Evolutionary conservation across 2,888 invertebrate genomes (phyloP).

Genomic region (Chromoteleia sp.): DNA sequence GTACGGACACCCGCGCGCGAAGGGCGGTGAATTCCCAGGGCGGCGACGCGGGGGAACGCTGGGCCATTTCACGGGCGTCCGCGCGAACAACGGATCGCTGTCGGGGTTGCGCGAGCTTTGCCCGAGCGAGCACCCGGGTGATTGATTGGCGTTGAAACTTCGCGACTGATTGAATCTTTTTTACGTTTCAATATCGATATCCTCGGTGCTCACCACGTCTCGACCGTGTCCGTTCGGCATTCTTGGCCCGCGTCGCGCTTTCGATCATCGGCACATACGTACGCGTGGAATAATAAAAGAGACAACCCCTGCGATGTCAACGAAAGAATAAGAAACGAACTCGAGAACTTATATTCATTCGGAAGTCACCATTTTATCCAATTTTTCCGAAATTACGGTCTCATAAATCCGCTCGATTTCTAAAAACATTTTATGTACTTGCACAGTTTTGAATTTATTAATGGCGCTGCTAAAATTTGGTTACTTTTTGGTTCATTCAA

Average conservation of each 20-base stretch:
- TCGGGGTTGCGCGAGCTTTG: conserved; percentile 76
- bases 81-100: conserved; percentile 76
- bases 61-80: conserved; percentile 80
- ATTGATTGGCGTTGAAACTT: conserved; percentile 84
- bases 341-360: neutral
- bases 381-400: neutral
- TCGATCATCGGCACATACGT: conserved; percentile 23
- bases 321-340: conserved; percentile 26
- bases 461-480: neutral
- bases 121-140: conserved; percentile 74
- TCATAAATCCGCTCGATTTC: conserved; percentile 5
- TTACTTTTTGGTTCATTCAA: neutral
- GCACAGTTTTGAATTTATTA: conserved; percentile 4
- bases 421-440: conserved; percentile 1
- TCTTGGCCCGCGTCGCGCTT: conserved; percentile 19
- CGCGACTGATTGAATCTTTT: conserved; percentile 84
- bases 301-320: conserved; percentile 6
- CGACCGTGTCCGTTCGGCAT: conserved; percentile 37
- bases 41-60: conserved; percentile 83
- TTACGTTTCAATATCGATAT: conserved; percentile 77
- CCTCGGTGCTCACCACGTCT: conserved; percentile 24
- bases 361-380: neutral
- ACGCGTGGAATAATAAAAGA: conserved; percentile 21
- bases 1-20: no score
- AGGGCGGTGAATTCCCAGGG: no score